These are phyloP conservation scores for Gambusia affinis DNA, from an alignment of 2,113 vertebrate species.

Conservation along the genomic window DNA sequence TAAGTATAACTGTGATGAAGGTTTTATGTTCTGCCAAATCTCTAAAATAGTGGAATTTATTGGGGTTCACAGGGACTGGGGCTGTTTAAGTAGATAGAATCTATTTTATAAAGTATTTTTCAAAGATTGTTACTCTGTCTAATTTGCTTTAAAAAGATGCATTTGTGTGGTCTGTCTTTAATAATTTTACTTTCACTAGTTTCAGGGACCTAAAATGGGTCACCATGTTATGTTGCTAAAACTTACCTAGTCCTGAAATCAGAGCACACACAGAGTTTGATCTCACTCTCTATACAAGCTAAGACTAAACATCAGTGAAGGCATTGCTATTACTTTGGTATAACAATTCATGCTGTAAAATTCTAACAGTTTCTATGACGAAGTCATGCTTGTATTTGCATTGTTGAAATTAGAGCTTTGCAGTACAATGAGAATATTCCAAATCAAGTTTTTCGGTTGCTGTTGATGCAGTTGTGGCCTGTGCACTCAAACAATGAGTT, in stretches of 20 bases:
- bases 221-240: neutral
- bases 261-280: neutral
- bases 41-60: neutral
- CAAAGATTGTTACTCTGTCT: neutral
- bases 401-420: too few species aligned
- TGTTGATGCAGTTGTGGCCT: neutral
- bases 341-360: too few species aligned
- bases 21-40: too few species aligned
- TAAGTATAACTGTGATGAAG: too few species aligned
- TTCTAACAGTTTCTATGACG: too few species aligned
- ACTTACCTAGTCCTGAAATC: neutral
- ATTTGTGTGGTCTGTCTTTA: neutral
- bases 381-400: too few species aligned
- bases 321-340: too few species aligned
- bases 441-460: neutral
- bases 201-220: neutral
- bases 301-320: neutral
- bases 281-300: neutral
- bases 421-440: too few species aligned
- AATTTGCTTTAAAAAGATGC: neutral
- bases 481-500: slow-evolving; percentile 70
- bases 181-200: neutral
- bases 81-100: neutral
- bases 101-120: neutral
- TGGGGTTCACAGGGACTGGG: neutral